Base-by-base conservation (phyloP, 2,797 vertebrate genomes). In the Melanotaenia parkinsoni region DNA sequence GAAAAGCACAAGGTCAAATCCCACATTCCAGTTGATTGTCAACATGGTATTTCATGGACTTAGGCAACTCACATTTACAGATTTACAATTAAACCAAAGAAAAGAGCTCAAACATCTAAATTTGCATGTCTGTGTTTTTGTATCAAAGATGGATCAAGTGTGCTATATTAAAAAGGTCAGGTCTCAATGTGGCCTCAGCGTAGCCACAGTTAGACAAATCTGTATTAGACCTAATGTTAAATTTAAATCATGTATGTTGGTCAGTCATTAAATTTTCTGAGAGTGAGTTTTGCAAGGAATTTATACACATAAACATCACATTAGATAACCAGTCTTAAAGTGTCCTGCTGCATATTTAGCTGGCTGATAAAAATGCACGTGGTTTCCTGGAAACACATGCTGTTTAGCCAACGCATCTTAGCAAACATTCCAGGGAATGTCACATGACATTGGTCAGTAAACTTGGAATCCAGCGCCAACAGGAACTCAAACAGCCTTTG, bases 391-490 rank as follows among this genome's bases (percentile, higher is more conserved):
- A 77, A 76, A 82, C 79, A 33, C 38, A 20, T 58, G 35, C 11
- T 61, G 38, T 37, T 38, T 64, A 63, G 78, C 65, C 68, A 61
- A 54, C 76, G 30, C n/a, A 13, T 67, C 79, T 78, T 51, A 10
- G 35, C 69, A 84, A 81, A 86, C 80, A 88, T 85, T 86, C 81
- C 68, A 71, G 67, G 20, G 58, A 82, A 63, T 45, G 70, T 87
- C 85, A 80, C 75, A 78, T 78, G 84, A 76, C 50, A 38, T 63
- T n/a, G 33, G 78, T 38, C 75, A 75, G 76, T 56, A 71, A 81
- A 76, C 63, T n/a, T 32, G 20, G n/a, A 69, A 43, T 69, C 51
- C 12, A 2, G 47, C 43, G 60, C 54, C 18, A 65, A 78, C 86
- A 82, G 81, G 83, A 86, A 84, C 74, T 54, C 38, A 66, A 35